A percentile compares a stretch with the other conserved stretches of the same genome.
phyloP scores from a whole-genome alignment of 2,888 invertebrate species.

The Coremacera marginata region DNA sequence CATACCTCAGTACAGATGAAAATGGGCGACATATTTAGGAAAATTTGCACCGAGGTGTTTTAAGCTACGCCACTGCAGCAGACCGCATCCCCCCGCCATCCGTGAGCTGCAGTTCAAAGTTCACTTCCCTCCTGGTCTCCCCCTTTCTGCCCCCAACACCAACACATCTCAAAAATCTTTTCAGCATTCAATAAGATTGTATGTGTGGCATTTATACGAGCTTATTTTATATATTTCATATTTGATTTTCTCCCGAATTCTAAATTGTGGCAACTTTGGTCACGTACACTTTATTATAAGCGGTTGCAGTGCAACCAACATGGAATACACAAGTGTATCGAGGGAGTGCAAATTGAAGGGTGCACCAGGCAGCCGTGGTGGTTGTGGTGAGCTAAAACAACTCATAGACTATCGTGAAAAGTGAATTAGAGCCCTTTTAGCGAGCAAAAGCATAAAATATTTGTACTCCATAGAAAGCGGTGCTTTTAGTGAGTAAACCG shows the following conservation, averaged over 20 bases:
- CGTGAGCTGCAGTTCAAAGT: neutral
- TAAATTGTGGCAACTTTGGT: conserved; percentile 20
- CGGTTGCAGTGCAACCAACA: conserved; percentile 22
- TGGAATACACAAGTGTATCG: conserved; percentile 10
- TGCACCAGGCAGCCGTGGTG: neutral
- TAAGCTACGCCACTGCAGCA: too few relatives aligned
- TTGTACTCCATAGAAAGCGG: neutral
- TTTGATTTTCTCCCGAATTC: conserved; percentile 1
- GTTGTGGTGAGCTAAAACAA: neutral
- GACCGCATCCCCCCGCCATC: too few relatives aligned
- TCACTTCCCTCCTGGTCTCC: neutral
- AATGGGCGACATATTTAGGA: too few relatives aligned
- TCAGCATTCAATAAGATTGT: neutral
- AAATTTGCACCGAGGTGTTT: too few relatives aligned
- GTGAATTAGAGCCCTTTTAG: conserved; percentile 13
- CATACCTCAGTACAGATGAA: too few relatives aligned
- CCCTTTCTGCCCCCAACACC: neutral
- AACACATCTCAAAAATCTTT: neutral
- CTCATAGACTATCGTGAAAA: neutral
- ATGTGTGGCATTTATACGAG: conserved; percentile 11
- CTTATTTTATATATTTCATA: conserved; percentile 12
- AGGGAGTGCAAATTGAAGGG: neutral
- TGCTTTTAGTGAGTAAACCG: neutral
- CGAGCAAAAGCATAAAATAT: neutral
- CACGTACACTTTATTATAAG: conserved; percentile 25